phyloP scores from a whole-genome alignment of 2,113 vertebrate genomes.

The Chrysochloris asiatica region DNA sequence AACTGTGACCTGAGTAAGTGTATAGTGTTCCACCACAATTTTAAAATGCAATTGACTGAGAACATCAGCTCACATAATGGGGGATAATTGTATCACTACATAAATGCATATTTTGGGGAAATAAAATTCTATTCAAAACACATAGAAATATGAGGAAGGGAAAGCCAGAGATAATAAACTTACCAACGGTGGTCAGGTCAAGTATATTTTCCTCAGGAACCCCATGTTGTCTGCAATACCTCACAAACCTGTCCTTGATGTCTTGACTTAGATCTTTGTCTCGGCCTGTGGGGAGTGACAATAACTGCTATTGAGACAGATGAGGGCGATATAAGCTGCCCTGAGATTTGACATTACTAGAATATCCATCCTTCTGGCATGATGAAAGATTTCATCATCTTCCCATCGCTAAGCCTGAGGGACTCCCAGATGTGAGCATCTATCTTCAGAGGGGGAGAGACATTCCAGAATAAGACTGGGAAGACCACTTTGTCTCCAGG shows the following conservation, averaged over 20 bases:
- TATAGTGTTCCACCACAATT: too few species aligned
- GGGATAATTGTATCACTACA: too few species aligned
- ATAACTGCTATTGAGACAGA: not conserved
- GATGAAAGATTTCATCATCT: not conserved
- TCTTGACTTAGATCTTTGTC: not conserved
- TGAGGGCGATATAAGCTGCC: not conserved
- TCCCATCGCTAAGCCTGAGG: not conserved
- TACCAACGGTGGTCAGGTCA: slow-evolving; percentile 31
- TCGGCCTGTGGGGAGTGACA: slow-evolving; percentile 19
- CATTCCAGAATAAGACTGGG: fast-evolving
- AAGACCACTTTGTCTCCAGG: not conserved
- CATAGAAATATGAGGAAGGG: not conserved
- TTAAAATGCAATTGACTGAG: too few species aligned
- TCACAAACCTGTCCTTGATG: slow-evolving; percentile 17
- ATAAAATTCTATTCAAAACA: too few species aligned
- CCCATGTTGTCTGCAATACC: not conserved
- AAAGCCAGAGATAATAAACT: not conserved
- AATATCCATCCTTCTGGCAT: not conserved
- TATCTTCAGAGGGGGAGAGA: not conserved
- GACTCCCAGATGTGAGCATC: not conserved
- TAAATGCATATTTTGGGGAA: too few species aligned
- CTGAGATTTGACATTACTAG: not conserved
- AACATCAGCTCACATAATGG: too few species aligned
- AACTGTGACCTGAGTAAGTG: too few species aligned
- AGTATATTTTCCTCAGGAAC: not conserved